Conservation (phyloP, 2,113 vertebrate genomes). For the Xiphorhynchus elegans region DNA sequence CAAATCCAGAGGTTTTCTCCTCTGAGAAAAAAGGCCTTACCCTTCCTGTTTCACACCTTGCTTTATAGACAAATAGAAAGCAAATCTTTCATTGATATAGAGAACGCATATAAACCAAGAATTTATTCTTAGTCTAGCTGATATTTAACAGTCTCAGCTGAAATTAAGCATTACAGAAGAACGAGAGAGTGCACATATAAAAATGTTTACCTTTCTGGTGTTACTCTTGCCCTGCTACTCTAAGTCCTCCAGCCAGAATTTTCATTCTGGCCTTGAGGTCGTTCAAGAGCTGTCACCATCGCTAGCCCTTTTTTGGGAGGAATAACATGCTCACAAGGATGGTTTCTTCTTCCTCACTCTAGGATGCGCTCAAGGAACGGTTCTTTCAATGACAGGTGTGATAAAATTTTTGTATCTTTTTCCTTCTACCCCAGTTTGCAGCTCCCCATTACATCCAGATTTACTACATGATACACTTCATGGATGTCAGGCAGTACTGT, state of each 20-base stretch:
- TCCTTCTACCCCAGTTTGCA: not conserved
- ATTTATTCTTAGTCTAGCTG: not conserved
- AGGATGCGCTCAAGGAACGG: not conserved
- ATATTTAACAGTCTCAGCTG: not conserved
- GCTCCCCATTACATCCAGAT: fast-evolving
- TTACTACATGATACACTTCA: fast-evolving
- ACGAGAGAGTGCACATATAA: fast-evolving
- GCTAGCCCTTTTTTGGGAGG: not conserved
- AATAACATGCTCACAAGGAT: not conserved
- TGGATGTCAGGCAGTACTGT: too few relatives aligned
- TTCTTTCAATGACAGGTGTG: fast-evolving
- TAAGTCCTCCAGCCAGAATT: not conserved
- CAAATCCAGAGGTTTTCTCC: not conserved
- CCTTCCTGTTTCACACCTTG: not conserved
- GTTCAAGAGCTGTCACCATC: not conserved
- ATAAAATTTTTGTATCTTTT: not conserved
- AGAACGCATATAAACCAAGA: not conserved
- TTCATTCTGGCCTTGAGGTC: not conserved
- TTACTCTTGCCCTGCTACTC: fast-evolving
- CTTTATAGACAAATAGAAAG: not conserved
- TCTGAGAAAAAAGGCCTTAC: not conserved
- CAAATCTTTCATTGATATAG: fast-evolving
- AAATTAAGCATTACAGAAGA: not conserved
- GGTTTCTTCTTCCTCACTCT: not conserved
- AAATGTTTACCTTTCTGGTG: not conserved